These are phyloP conservation scores for Folsomia candida DNA, from an alignment of 2,888 invertebrate genomes.

Conservation along the genomic window DNA sequence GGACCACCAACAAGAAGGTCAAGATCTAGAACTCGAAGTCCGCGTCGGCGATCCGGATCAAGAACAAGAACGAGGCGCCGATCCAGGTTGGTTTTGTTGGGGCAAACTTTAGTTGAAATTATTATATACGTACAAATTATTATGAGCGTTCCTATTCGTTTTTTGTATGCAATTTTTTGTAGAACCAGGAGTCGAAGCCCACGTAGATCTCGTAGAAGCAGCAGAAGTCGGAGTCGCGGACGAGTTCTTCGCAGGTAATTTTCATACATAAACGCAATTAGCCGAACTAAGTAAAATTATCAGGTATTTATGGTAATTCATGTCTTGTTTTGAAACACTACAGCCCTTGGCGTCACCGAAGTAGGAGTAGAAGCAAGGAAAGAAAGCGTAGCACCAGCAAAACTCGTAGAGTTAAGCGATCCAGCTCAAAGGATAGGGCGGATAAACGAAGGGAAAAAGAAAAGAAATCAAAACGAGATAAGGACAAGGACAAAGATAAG, in stretches of 20 bases:
- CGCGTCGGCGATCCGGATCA: constrained; percentile 49
- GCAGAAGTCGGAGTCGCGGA: constrained; percentile 37
- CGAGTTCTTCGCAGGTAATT: constrained; percentile 13
- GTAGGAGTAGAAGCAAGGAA: constrained; percentile 27
- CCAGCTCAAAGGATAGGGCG: constrained; percentile 59
- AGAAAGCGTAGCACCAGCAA: constrained; percentile 53
- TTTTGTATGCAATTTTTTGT: background rate
- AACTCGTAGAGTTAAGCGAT: constrained; percentile 63
- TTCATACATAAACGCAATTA: background rate
- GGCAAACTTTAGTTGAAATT: constrained; percentile 17
- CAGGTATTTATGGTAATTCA: background rate
- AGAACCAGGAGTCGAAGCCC: constrained; percentile 29
- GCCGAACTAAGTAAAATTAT: background rate
- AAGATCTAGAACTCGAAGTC: constrained; percentile 51
- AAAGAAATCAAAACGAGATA: constrained; percentile 33
- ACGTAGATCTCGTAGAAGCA: constrained; percentile 41
- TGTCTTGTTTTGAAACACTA: constrained; percentile 7
- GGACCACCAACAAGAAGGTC: constrained; percentile 56
- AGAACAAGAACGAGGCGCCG: constrained; percentile 52
- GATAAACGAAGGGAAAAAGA: constrained; percentile 45
- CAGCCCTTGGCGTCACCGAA: constrained; percentile 2
- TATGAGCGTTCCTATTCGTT: background rate
- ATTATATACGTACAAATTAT: background rate
- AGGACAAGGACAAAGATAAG: constrained; percentile 33
- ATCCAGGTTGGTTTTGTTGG: constrained; percentile 19